phyloP scores from a whole-genome alignment of 1,140 invertebrate genomes.

The Episyrphus balteatus region DNA sequence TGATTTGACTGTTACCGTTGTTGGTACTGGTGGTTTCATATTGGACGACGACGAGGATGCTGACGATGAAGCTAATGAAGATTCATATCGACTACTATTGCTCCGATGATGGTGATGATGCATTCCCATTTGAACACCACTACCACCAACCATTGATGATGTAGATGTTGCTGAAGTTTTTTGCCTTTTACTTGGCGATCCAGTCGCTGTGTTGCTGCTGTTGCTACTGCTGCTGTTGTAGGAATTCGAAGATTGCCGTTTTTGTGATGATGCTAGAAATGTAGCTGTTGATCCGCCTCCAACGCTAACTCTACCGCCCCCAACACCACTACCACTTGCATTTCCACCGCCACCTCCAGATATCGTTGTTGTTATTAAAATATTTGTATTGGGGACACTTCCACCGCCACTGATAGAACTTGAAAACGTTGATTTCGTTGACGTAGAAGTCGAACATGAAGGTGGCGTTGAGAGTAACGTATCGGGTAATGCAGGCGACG shows the following conservation, averaged over 20 bases:
- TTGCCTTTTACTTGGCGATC: conserved; percentile 29
- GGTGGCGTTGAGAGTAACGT: conserved; percentile 28
- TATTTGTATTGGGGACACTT: not conserved
- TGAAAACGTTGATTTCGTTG: conserved; percentile 1
- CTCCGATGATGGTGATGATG: conserved; percentile 2
- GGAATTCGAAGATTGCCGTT: conserved; percentile 18
- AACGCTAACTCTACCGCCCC: not conserved
- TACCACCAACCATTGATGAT: too few species aligned
- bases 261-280: conserved; percentile 10
- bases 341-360: conserved; percentile 7
- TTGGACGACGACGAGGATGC: not conserved
- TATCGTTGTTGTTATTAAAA: conserved; percentile 7
- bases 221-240: conserved; percentile 2
- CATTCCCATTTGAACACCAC: too few species aligned
- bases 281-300: too few species aligned
- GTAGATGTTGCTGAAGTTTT: conserved; percentile 12
- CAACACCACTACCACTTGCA: too few species aligned
- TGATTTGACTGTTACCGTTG: conserved; percentile 18
- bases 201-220: conserved; percentile 5
- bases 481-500: conserved; percentile 33
- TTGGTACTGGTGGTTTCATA: conserved; percentile 14
- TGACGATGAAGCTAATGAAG: conserved; percentile 2
- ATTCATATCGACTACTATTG: conserved; percentile 1
- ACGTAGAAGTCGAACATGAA: conserved; percentile 21
- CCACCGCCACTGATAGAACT: too few species aligned